Base-by-base conservation (phyloP, 2,113 vertebrate species). In the Zingel zingel region DNA sequence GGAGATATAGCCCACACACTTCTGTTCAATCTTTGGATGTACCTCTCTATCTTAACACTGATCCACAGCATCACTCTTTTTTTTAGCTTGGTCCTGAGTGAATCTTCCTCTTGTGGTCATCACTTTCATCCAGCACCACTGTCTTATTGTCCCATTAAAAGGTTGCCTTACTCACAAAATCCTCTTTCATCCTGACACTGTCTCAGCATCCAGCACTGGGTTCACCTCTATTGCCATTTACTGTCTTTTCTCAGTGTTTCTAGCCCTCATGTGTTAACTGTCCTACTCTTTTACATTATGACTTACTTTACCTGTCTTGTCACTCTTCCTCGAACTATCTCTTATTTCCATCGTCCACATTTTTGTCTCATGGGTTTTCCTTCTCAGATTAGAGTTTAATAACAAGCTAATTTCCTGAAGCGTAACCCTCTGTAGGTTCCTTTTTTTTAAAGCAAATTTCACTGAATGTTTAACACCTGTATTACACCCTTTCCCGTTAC, bases 11-110 rank as follows among this genome's bases (percentile, higher is more conserved):
- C 80, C 81, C 82, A 81, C 80, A 74, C 81, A 81, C 74, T 77
- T 87, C 72, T 87, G 27, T 70, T 86, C 79, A 84, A 83, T 80
- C 90, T 92, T 72, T 90, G 73, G 80, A 84, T 89, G 79, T 86
- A 71, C 6, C 79, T 85, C 84, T 77, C 74, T 27, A 11, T 72
- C 75, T 65, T 21, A 58, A 69, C 79, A 56, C 68, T 77, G 53
- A 74, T n/a, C 68, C 57, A 73, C 80, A 64, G 54, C 39, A 62
- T 86, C 72, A 84, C 75, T 77, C 69, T 51, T 50, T 81, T 39
- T 67, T 85, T 13, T 58, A 39, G 59, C 50, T 59, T 69, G 56
- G 30, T 84, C 81, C 43, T 8, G 23, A 66, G 76, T 76, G 73
- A 86, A 54, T 68, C 67, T 73, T 83, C 61, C 39, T 74, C 58